These are phyloP conservation scores for Vanessa tameamea DNA, from an alignment of 1,140 invertebrate genomes.

Conservation along the genomic window DNA sequence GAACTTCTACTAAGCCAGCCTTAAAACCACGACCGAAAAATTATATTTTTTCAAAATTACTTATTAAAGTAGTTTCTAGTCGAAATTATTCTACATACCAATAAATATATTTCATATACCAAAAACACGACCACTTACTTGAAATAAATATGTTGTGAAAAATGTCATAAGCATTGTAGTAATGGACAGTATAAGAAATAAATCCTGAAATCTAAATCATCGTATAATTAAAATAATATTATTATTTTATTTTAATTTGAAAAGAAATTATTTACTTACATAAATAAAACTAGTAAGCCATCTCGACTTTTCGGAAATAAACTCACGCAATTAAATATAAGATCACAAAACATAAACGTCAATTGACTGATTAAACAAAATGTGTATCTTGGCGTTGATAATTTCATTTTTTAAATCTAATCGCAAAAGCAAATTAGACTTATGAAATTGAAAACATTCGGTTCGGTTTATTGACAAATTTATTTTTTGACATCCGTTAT, in stretches of 20 bases:
- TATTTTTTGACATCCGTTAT: conserved; percentile 11
- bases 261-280: background rate
- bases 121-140: conserved; percentile 77
- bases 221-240: conserved; percentile 14
- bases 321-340: conserved; percentile 72
- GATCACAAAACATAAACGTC: conserved; percentile 64
- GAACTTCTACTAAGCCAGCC: conserved; percentile 85
- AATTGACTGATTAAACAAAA: conserved; percentile 68
- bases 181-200: conserved; percentile 84
- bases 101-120: too few relatives aligned
- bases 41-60: background rate
- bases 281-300: conserved; percentile 53
- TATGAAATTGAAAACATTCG: background rate
- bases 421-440: background rate
- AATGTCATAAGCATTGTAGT: conserved; percentile 84
- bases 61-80: too few relatives aligned
- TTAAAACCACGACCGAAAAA: conserved; percentile 47
- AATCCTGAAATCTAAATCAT: conserved; percentile 83
- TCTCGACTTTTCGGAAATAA: conserved; percentile 71
- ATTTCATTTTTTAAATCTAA: conserved; percentile 53
- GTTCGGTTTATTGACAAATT: background rate
- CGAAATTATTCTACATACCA: too few relatives aligned
- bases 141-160: conserved; percentile 88
- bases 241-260: background rate
- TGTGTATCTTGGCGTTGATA: conserved; percentile 68